Base-by-base conservation (phyloP, 1,140 invertebrate species). In the Reticulitermes speratus region DNA sequence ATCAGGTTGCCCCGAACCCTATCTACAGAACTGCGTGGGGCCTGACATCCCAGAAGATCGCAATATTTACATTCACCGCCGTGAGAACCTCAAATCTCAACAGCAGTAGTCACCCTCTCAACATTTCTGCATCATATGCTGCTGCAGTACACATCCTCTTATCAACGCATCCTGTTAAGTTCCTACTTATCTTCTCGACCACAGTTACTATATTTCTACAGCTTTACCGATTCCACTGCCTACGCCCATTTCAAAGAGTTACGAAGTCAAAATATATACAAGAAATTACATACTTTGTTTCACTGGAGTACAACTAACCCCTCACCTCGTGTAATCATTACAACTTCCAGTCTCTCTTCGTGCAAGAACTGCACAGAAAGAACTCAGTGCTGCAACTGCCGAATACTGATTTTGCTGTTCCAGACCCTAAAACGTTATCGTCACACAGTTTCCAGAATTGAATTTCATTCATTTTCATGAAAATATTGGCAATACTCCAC, bases 191-290 rank as follows among this genome's bases (percentile, higher is more conserved):
- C 65, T 75, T 75, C n/a, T 75, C 65, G 65, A 25, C 65, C 65
- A 75, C 3, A 75, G 65, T 75, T 30, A 9, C 65, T 75, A 14
- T 30, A 25, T 75, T 75, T 30, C 65, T 30, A 25, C 65, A 25
- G 65, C 65, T 75, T n/a, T 75, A 75, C 65, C n/a, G 65, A 75
- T 75, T 75, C n/a, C n/a, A 75, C 7, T 75, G 65, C 65, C n/a
- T 14, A 19, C 12, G 14, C 65, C 65, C 65, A 30, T 75, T 75
- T 75, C 25, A 75, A 25, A 75, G 1, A 75, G 52, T 5, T 30
- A 75, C 65, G n/a, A 75, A 75, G 65, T 75, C n/a, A 30, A 75
- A 75, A 30, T 30, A 75, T 75, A 30, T 75, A 75, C n/a, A 75
- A 75, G 65, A 25, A 75, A 75, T 30, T 5, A 75, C 65, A 75